Base-by-base conservation (phyloP, 2,113 vertebrate genomes). In the Cavia aperea region DNA sequence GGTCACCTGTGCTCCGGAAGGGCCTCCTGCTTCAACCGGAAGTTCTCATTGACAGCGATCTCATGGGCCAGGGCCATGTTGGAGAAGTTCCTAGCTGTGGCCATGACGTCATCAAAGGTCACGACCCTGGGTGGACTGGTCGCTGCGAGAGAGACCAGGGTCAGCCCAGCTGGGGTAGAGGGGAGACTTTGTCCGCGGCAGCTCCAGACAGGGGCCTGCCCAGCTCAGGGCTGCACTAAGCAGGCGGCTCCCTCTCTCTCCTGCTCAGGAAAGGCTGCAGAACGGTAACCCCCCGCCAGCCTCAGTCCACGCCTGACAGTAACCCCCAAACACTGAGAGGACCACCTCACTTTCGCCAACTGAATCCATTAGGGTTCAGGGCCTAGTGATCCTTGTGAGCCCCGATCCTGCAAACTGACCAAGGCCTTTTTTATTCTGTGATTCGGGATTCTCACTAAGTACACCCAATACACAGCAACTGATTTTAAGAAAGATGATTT, bases 1-100 rank as follows among this genome's bases (percentile, higher is more conserved):
- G 29, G 70, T 91, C 97, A 99, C 99, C 99, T 98, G 97, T 98
- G 98, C 94, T 98, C 97, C 39, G 98, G 98, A 16, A 98, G 96
- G 73, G 97, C 97, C 31, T 97, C 95, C 11, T 96, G 97, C 93
- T 98, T 98, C 90, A 99, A 66, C 16, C 98, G 97, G 82, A 99
- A 99, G 81, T 98, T 97, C 72, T 94, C 97, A 95, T 99, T 98
- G 54, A 99, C 97, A 51, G 98, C 97, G 93, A 99, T 99, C 97
- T 99, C 98, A 46, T 99, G 99, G 96, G 98, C 98, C n/a, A 99
- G 94, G 90, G 97, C 98, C 97, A 99, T 97, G 94, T 99, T 97
- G 86, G 98, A 97, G 58, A 99, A 94, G 93, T 99, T 98, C 97
- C 97, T 98, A 84, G 98, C 97, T 82, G 98, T 96, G 51, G 98